These are phyloP conservation scores for Hippasteria phrygiana DNA, from an alignment of 53 echinoderm and acorn worm species.

Conservation along the genomic window DNA sequence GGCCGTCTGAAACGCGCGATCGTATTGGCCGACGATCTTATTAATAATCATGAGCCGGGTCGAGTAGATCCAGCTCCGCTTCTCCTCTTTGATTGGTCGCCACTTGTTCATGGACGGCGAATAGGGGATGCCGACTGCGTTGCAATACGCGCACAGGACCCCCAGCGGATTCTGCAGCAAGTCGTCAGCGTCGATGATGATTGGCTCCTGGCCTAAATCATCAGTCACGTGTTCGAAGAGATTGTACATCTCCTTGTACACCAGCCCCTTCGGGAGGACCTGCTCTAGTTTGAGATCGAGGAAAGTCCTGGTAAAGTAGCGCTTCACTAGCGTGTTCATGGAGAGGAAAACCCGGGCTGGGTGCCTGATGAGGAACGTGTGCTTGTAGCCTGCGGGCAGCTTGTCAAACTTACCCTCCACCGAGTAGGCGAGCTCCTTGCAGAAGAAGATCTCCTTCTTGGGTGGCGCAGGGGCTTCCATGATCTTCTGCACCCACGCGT, in stretches of 20 bases:
- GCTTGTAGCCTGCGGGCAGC: conserved; percentile 84
- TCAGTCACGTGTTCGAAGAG: conserved; percentile 80
- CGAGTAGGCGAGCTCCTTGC: conserved; percentile 92
- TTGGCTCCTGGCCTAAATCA: conserved; percentile 79
- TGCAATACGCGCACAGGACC: conserved; percentile 82
- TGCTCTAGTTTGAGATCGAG: conserved; percentile 70
- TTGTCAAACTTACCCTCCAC: conserved; percentile 79
- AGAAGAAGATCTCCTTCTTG: conserved; percentile 79
- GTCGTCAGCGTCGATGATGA: conserved; percentile 95
- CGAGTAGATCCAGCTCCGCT: conserved; percentile 84
- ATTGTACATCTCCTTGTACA: conserved; percentile 84
- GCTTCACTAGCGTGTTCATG: conserved; percentile 75
- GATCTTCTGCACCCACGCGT: conserved; percentile 81
- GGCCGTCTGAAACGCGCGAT: conserved; percentile 82
- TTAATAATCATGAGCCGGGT: conserved; percentile 89
- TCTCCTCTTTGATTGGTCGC: conserved; percentile 81
- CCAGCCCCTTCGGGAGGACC: conserved; percentile 83
- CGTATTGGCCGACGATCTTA: conserved; percentile 91
- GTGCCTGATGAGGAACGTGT: conserved; percentile 93
- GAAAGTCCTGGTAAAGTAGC: conserved; percentile 70
- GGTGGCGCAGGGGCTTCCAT: conserved; percentile 68
- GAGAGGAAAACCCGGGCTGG: conserved; percentile 91
- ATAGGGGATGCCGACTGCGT: conserved; percentile 81
- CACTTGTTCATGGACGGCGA: conserved; percentile 78
- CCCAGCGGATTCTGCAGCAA: conserved; percentile 81